Evolutionary conservation across 2,888 invertebrate species (phyloP), one percentile per base, ranked within the genome.

Genomic region (Habrosyne pyritoides): DNA sequence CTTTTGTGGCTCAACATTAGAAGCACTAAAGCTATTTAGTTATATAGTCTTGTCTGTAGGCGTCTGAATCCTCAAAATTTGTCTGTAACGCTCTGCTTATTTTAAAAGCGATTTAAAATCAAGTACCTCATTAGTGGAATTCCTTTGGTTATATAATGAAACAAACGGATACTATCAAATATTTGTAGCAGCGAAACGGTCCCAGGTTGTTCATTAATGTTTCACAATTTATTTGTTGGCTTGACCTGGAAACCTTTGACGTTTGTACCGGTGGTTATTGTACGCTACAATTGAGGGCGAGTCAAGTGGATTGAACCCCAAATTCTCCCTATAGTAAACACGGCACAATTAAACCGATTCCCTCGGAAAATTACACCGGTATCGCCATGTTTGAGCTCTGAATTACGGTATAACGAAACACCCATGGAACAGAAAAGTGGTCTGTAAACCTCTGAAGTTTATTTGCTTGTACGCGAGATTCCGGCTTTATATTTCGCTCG

Each of bases 261-360:
- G 18, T 28, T 18, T 1, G 10, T 21, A n/a, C 28, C 22, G 8
- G 26, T 18, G 49, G 18, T 49, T 47, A 24, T 47, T 22, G 24
- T 48, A 14, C 21, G 12, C 12, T 6, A 18, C 10, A 18, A 50
- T 50, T 28, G 21, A 28, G 50, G 28, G 5, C 10, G 30, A 21
- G 42, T 18, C 42, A 18, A 18, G 42, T 18, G 42, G 7, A 50
- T 50, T 18, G 28, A 50, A 28, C 50, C 28, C 30, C n/a, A 24
- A 26, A 12, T 18, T 28, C 50, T 10, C 49, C 28, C 28, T 50
- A 26, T n/a, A 50, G 28, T 21, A 50, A 49, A 50, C 50, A 50
- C 6, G 50, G 1, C 18, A 30, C 30, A 50, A 50, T 50, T 50
- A 50, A 28, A 50, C 28, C 28, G 28, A 50, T 26, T 28, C 21